Evolutionary conservation across 2,888 invertebrate species (phyloP).

Genomic region (Nomada hirtipes): DNA sequence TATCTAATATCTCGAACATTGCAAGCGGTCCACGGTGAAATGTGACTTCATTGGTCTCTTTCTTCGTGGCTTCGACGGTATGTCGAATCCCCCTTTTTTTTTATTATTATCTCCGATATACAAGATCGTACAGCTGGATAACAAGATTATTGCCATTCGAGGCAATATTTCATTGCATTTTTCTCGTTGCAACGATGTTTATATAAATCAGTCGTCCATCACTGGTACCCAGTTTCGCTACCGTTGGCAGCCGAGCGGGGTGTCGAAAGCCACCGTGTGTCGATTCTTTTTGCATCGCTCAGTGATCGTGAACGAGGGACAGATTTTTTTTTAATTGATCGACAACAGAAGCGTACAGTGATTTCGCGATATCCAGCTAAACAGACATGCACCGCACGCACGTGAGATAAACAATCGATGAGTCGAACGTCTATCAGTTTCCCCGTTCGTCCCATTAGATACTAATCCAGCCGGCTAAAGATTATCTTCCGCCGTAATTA

Average conservation of each 20-base stretch:
- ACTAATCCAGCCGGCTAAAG: slow-evolving; percentile 48
- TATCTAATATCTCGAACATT: slow-evolving; percentile 45
- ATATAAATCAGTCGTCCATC: slow-evolving; percentile 35
- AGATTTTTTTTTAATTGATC: background rate
- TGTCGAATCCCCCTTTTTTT: slow-evolving; percentile 24
- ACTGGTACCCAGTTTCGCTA: slow-evolving; percentile 12
- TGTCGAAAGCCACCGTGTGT: slow-evolving; percentile 8
- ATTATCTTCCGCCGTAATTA: slow-evolving; percentile 69
- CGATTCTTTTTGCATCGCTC: background rate
- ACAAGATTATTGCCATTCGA: background rate
- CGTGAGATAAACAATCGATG: slow-evolving; percentile 52
- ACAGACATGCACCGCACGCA: background rate
- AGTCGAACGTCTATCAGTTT: slow-evolving; percentile 52
- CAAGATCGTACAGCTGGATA: slow-evolving; percentile 38
- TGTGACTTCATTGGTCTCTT: slow-evolving; percentile 23
- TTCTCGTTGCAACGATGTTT: slow-evolving; percentile 8
- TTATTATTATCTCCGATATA: background rate
- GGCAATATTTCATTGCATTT: slow-evolving; percentile 13
- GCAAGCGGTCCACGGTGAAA: slow-evolving; percentile 44
- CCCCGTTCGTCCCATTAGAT: slow-evolving; percentile 60
- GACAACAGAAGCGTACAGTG: slow-evolving; percentile 39
- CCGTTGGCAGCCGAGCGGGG: background rate
- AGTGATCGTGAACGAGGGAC: slow-evolving; percentile 12
- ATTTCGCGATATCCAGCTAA: slow-evolving; percentile 39
- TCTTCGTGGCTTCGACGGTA: slow-evolving; percentile 22